Base-by-base conservation (phyloP, 2,113 vertebrate genomes). In the Porphyrio hochstetteri region DNA sequence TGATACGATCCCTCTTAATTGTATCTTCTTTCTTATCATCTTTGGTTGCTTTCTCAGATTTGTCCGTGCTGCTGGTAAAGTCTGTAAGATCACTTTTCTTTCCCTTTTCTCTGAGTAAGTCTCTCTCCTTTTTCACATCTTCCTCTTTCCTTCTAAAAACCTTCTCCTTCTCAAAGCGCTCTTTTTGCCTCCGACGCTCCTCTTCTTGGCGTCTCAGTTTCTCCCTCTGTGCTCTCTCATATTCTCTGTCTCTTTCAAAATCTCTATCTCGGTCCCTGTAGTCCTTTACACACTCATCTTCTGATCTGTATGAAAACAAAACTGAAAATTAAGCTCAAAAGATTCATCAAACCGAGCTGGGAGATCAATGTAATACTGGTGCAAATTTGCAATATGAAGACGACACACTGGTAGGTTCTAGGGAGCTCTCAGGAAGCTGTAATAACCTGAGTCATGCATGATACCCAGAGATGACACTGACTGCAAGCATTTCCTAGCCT, bases 81-180 rank as follows among this genome's bases (percentile, higher is more conserved):
- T 99, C 99, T 59, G 96, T 92, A 46, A 93, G 83, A 82, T 98
- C 98, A 79, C 97, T 98, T 57, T 97, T 97, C 95, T 97, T 99
- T 91, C 98, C 98, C 97, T 98, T 99, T 93, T 99, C 99, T 86
- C 97, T 98, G 74, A 97, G 93, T 16, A 97, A 97, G 57, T 99
- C 99, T 92, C 98, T 99, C 31, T 99, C 99, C 83, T 98, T 99
- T 96, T 98, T 99, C 67, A 97, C 81, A 7, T 99, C 99, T 21
- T 99, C 99, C 18, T 99, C 99, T 88, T 98, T 98, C 96, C 98
- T 99, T 97, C 98, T 98, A 97, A 97, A 98, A 28, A 96, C 80
- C 89, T 98, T 99, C 79, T 99, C 99, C 78, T 98, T 98, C 82
- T 99, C 99, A 50, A 98, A 99, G 52, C 98, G 98, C 11, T 99